Evolutionary conservation across 2,888 invertebrate species (phyloP), one percentile per base, ranked within the genome.

Genomic region (Mesoligia furuncula): DNA sequence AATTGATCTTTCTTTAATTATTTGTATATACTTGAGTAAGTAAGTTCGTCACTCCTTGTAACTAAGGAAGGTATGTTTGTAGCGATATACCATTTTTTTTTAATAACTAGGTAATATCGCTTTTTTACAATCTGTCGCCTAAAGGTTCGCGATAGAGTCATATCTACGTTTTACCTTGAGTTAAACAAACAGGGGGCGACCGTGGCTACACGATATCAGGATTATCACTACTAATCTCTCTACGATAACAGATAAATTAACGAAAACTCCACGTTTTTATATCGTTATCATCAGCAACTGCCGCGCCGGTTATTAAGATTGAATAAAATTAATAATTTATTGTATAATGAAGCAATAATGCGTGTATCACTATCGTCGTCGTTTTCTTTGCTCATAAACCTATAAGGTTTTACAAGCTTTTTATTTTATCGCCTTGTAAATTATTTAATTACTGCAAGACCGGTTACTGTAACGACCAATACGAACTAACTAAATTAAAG

Each of bases 191-290:
- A 89, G 72, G 83, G 90, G 88, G 82, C 79, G 83, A 77, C 83
- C 79, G 75, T 89, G 88, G 90, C 89, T 85, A 84, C 73, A 84
- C 89, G 89, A 92, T 93, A 94, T 93, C 94, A 93, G 93, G 92
- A 93, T 94, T 95, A 95, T 95, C 94, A 91, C 87, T 83, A 93
- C 93, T 94, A 94, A 94, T 94, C 93, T 85, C 73, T 27, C 83
- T 82, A 79, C 79, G 94, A 95, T 95, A 95, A 91, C 90, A 84
- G 87, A 83, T 90, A 92, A 94, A 92, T 93, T 93, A 92, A 90
- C 89, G 89, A 89, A 89, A 86, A 84, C 85, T 79, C 72, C 45
- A 79, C 79, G 59, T 86, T 81, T 84, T 76, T 72, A 75, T 74
- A 77, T 73, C 59, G 57, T 79, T 89, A 86, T 83, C 78, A 24